Evolutionary conservation across 2,113 vertebrate species (phyloP).

Genomic region (Lophura nycthemera): DNA sequence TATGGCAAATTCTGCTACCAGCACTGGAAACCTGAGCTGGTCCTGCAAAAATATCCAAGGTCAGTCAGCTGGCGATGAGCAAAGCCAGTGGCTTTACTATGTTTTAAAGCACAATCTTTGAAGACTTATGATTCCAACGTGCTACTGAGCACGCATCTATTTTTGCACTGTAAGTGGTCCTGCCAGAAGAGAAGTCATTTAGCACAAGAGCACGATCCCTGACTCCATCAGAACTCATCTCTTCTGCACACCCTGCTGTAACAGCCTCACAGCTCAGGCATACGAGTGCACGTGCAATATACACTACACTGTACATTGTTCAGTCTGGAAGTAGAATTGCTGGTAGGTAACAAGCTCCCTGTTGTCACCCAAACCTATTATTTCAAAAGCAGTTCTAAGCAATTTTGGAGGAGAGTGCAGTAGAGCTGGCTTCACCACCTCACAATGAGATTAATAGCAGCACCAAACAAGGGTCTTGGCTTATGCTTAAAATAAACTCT

Average conservation of each 20-base stretch:
- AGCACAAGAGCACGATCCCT: not conserved
- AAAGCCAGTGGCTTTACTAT: not conserved
- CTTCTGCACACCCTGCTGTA: not conserved
- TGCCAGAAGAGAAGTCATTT: not conserved
- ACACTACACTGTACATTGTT: rapidly evolving
- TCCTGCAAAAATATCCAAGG: not conserved
- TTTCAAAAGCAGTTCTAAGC: not conserved
- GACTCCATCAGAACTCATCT: not conserved
- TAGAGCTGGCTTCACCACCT: not conserved
- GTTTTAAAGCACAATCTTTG: not conserved
- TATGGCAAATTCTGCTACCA: not conserved
- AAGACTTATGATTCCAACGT: not conserved
- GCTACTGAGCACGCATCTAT: not conserved
- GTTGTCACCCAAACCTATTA: not conserved
- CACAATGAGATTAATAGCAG: not conserved
- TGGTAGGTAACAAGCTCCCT: not conserved
- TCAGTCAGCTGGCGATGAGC: not conserved
- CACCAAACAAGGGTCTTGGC: not conserved
- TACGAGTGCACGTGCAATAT: not conserved
- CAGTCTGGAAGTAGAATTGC: not conserved
- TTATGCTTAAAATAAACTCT: not conserved
- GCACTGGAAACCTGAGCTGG: not conserved
- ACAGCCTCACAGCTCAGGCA: not conserved
- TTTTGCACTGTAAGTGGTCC: not conserved
- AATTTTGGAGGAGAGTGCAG: not conserved